Percentiles rank a stretch among this genome's conserved stretches.
Conservation (phyloP, 2,888 invertebrate genomes). For the Creontiades dilutus region DNA sequence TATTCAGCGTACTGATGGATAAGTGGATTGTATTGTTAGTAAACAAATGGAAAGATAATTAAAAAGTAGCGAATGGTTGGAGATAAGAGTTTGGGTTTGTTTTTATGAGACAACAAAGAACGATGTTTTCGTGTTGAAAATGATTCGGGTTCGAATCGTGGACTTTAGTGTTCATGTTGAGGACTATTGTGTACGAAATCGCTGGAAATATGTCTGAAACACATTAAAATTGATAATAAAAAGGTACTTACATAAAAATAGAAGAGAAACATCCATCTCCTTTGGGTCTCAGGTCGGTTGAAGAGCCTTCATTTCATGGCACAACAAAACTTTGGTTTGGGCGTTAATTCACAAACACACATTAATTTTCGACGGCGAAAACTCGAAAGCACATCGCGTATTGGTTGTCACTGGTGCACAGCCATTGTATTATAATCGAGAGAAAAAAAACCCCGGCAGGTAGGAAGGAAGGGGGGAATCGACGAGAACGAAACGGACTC, state of each 20-base stretch:
- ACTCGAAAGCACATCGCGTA: constrained; percentile 4
- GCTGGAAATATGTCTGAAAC: not conserved
- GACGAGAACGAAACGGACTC: constrained; percentile 22
- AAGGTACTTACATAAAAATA: constrained; percentile 5
- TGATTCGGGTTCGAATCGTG: not conserved
- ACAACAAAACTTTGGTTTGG: constrained; percentile 13
- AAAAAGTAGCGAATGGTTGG: not conserved
- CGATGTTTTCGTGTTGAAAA: too few species aligned
- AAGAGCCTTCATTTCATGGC: constrained; percentile 36
- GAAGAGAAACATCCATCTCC: constrained; percentile 36
- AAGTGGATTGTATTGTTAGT: not conserved
- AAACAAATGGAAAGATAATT: not conserved
- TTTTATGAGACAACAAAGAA: too few species aligned
- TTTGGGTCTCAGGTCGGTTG: constrained; percentile 26
- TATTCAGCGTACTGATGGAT: not conserved
- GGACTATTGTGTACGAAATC: not conserved
- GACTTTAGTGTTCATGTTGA: not conserved
- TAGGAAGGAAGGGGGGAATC: not conserved
- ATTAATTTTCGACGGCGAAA: not conserved
- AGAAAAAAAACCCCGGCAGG: constrained; percentile 18
- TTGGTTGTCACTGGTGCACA: constrained; percentile 10
- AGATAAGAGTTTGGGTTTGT: not conserved
- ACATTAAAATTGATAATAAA: too few species aligned
- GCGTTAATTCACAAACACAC: constrained; percentile 13
- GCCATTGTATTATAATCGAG: constrained; percentile 27